These are phyloP conservation scores for Acrossocheilus fasciatus DNA, from an alignment of 2,797 vertebrate species.

Conservation along the genomic window DNA sequence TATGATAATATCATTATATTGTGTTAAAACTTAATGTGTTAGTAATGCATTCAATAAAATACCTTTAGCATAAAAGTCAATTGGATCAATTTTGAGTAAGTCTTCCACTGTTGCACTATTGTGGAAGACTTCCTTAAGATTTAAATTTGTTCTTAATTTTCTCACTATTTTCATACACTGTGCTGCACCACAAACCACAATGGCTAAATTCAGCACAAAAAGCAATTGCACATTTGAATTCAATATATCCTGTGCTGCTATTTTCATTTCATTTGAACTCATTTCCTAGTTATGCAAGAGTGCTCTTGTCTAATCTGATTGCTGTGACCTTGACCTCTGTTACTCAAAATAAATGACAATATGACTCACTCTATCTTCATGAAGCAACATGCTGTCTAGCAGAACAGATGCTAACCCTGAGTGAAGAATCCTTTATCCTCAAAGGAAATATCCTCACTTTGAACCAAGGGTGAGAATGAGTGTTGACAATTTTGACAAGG, in stretches of 20 bases:
- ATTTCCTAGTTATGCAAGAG: not conserved
- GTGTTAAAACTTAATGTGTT: not conserved
- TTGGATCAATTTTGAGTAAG: not conserved
- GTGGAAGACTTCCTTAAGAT: not conserved
- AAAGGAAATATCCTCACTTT: slow-evolving; percentile 3
- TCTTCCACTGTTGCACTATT: not conserved
- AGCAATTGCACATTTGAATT: not conserved
- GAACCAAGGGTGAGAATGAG: not conserved
- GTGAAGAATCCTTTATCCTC: not conserved
- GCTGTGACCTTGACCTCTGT: slow-evolving; percentile 49
- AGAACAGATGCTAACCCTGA: slow-evolving; percentile 34
- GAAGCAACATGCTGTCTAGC: slow-evolving; percentile 22
- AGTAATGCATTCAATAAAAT: not conserved
- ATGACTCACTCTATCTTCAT: not conserved
- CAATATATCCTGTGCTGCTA: not conserved
- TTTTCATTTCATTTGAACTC: slow-evolving; percentile 34
- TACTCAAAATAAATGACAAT: slow-evolving; percentile 41
- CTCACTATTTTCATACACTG: not conserved
- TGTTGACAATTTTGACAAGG: slow-evolving; percentile 12
- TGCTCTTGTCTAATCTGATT: slow-evolving; percentile 45
- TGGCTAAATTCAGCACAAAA: not conserved
- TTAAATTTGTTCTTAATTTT: not conserved
- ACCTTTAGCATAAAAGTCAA: not conserved
- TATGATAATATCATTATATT: not conserved
- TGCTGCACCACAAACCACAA: not conserved